Evolutionary conservation across 1,140 invertebrate species (phyloP).

Genomic region (Eubasilissa regina): DNA sequence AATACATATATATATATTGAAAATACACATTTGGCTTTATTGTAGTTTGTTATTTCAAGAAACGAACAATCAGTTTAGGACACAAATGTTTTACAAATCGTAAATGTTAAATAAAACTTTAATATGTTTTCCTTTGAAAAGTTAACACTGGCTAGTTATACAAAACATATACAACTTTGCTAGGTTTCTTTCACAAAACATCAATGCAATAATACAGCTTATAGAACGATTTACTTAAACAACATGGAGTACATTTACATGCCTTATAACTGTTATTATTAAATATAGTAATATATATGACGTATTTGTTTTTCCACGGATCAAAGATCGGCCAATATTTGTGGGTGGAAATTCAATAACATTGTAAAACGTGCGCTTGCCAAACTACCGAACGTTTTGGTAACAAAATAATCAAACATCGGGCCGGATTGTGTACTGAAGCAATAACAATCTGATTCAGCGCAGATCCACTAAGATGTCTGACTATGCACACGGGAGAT

Average conservation of each 20-base stretch:
- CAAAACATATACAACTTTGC: no score
- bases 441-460: neutral
- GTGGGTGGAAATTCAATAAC: neutral
- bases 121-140: no score
- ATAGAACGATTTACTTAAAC: no score
- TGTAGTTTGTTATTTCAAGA: neutral
- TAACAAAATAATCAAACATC: neutral
- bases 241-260: no score
- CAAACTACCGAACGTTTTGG: neutral
- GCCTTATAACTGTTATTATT: no score
- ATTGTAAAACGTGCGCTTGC: neutral
- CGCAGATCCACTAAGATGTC: constrained; percentile 11
- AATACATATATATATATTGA: no score
- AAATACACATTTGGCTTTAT: no score
- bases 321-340: neutral
- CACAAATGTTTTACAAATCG: no score
- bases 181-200: no score
- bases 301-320: neutral
- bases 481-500: constrained; percentile 5
- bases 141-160: no score
- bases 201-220: no score
- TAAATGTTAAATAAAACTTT: neutral
- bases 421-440: neutral
- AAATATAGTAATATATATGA: no score
- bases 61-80: neutral